Conservation (phyloP, 2,888 invertebrate species). For the Drosophila paranaensis region DNA sequence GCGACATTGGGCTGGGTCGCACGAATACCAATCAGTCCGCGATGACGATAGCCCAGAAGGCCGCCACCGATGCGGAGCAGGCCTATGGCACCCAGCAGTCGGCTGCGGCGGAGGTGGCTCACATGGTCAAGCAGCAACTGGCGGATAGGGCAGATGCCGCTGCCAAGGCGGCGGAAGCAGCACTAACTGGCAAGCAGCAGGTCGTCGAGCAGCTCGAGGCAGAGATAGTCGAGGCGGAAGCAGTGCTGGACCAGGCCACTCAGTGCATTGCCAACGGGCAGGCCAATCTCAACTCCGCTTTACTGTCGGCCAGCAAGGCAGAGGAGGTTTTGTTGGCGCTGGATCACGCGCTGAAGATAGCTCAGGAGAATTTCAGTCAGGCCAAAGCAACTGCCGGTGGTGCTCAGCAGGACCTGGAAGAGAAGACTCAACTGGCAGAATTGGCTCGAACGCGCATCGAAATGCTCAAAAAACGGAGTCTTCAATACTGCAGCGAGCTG, state of each 20-base stretch:
- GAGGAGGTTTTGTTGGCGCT: constrained; percentile 86
- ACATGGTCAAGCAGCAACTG: constrained; percentile 89
- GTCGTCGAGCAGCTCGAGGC: constrained; percentile 89
- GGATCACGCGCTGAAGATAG: constrained; percentile 84
- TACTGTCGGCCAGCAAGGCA: constrained; percentile 87
- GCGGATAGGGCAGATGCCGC: constrained; percentile 90
- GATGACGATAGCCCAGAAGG: constrained; percentile 89
- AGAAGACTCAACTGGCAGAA: constrained; percentile 88
- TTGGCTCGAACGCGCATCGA: constrained; percentile 89
- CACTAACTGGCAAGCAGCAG: constrained; percentile 88
- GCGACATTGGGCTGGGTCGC: background rate
- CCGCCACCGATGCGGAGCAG: constrained; percentile 87
- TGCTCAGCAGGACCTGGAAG: constrained; percentile 87
- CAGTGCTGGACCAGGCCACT: constrained; percentile 87
- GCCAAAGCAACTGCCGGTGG: constrained; percentile 87
- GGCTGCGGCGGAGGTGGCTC: constrained; percentile 90
- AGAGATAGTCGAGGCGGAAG: constrained; percentile 88
- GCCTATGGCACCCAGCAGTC: constrained; percentile 86
- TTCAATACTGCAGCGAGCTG: constrained; percentile 88
- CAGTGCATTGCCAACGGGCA: constrained; percentile 87
- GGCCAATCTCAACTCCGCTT: constrained; percentile 87
- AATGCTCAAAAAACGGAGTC: constrained; percentile 87
- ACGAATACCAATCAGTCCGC: constrained; percentile 85
- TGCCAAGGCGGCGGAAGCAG: constrained; percentile 90
- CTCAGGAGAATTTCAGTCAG: constrained; percentile 86